Conservation (phyloP, 2,797 vertebrate species). For the Leuciscus waleckii region DNA sequence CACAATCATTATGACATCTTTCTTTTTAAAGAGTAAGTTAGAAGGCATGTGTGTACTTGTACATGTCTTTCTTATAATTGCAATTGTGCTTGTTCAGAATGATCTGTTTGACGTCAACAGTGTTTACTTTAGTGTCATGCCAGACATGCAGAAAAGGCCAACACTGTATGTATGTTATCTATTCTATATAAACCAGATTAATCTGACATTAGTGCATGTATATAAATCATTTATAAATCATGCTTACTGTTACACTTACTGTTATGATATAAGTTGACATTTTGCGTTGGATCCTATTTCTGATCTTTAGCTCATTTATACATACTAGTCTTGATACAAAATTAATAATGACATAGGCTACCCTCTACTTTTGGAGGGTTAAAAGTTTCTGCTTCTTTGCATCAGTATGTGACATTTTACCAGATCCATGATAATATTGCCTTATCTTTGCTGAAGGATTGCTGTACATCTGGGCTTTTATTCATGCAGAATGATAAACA, state of each 20-base stretch:
- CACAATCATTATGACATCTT: constrained; percentile 26
- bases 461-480: background rate
- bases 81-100: constrained; percentile 11
- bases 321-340: background rate
- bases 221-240: background rate
- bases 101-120: constrained; percentile 8
- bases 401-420: background rate
- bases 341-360: background rate
- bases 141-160: background rate
- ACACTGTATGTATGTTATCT: background rate
- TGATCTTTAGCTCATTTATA: background rate
- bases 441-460: background rate
- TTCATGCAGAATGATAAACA: background rate
- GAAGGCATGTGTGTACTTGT: background rate
- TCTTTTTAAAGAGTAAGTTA: background rate
- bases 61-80: background rate
- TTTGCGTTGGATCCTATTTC: background rate
- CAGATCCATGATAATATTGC: background rate
- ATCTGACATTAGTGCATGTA: background rate
- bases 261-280: background rate
- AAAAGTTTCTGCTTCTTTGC: background rate
- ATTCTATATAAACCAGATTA: background rate
- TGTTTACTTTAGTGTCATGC: background rate
- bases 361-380: background rate
- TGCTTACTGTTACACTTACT: background rate